Base-by-base conservation (phyloP, 2,888 invertebrate species). In the Hypomecis punctinalis region DNA sequence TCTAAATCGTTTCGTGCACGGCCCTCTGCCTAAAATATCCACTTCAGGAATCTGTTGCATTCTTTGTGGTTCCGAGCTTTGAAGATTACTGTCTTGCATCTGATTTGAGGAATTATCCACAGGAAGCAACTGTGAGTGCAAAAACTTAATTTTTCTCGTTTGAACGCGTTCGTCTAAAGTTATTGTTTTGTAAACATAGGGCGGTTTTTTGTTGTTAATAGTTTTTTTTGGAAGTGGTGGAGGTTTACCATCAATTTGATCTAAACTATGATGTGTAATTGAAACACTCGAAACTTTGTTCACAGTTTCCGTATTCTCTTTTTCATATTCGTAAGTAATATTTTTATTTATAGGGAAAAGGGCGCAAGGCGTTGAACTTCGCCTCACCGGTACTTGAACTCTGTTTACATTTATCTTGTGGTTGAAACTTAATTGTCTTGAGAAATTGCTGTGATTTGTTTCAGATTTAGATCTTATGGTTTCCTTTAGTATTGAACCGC, bases 1-100 rank as follows among this genome's bases (percentile, higher is more conserved):
- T 66, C 95, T 89, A 80, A 95, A 95, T 54, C 95, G 88, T 64
- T 95, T 93, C 6, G 94, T 92, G 71, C 94, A 94, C 0, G 94
- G 94, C 47, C 94, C 94, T 83, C 94, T 91, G 51, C 94, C 94
- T 69, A 92, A 85, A 61, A 92, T 85, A 71, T 91, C 90, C 43
- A 77, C 86, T 76, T 88, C 88, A 60, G 89, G 78, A 60, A 79
- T 68, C 63, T 81, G 81, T 65, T 84, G 81, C 42, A 81, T 71
- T 66, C 83, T 61, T 57, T 66, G 65, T 49, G 65, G 65, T 61
- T 66, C 84, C 78, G 82, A 69, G 84, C 74, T 66, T 54, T 78
- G 70, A 53, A 67, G 49, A 69, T 77, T 82, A 58, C 80, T 83
- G 63, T 86, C 85, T 54, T 52, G 47, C 23, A 83, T 76, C 72